Percentiles rank a stretch among this genome's conserved stretches.
phyloP scores from a whole-genome alignment of 2,888 invertebrate genomes.

The Aphidoletes aphidimyza region DNA sequence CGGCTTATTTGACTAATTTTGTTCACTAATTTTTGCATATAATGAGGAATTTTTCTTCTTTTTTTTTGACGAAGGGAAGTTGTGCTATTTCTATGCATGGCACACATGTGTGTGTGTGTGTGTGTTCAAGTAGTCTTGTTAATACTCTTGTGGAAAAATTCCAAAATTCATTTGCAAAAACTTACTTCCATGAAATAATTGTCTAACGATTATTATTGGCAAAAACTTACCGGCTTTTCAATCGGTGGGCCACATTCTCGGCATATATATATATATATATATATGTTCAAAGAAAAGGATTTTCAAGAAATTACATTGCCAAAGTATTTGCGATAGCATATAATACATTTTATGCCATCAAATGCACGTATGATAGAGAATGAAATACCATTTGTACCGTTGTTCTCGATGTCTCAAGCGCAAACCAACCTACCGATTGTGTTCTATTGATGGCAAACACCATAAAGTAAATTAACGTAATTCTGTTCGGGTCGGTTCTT shows the following conservation, averaged over 20 bases:
- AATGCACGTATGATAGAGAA: background rate
- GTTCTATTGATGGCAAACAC: conserved; percentile 40
- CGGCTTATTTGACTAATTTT: conserved; percentile 48
- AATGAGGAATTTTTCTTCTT: too few species aligned
- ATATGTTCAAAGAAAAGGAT: background rate
- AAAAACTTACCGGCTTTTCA: background rate
- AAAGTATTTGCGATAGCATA: background rate
- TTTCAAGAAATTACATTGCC: conserved; percentile 2
- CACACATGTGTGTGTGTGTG: too few species aligned
- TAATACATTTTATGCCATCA: background rate
- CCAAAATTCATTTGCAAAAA: too few species aligned
- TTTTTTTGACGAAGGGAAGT: too few species aligned
- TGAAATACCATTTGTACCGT: too few species aligned
- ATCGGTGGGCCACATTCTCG: background rate
- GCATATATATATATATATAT: too few species aligned
- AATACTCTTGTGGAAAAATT: too few species aligned
- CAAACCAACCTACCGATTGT: background rate
- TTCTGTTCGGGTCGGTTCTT: background rate
- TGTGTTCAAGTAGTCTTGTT: too few species aligned
- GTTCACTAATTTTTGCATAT: conserved; percentile 32
- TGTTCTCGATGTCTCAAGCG: background rate
- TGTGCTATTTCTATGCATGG: too few species aligned
- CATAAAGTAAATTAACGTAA: conserved; percentile 51
- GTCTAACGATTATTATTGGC: conserved; percentile 8
- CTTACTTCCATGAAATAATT: background rate